Evolutionary conservation across 2,797 vertebrate genomes (phyloP), one percentile per base, ranked within the genome.

Genomic region (Forpus xanthops): DNA sequence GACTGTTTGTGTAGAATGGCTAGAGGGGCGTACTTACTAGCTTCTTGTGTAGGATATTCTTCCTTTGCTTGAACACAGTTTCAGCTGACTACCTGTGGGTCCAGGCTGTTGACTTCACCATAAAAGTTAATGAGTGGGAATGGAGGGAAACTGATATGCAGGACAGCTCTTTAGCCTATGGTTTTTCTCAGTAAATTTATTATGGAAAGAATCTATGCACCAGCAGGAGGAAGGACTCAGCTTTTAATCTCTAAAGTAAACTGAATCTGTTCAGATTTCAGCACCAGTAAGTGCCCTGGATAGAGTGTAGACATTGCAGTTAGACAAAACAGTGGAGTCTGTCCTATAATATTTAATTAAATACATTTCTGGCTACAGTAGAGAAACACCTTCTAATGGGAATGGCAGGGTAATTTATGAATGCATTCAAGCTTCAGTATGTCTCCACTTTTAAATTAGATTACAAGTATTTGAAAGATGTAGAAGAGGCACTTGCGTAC

Each of bases 161-260:
- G 64, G 28, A 55, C 47, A 90, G 60, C 52, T 86, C 88, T 91
- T 94, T 88, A 94, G 77, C 47, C 89, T 78, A 82, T 58, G 37
- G 15, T 66, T 95, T 88, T 65, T 87, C 76, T 87, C 76, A 78
- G 0, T 80, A 72, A 56, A 81, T 81, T 91, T 91, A 75, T 87
- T 92, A 50, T 87, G 91, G 80, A 93, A 93, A 72, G 64, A 85
- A 67, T 87, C 55, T 41, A 12, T 84, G 41, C 12, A 71, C 31
- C 60, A 88, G 44, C 44, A 74, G 77, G 39, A 86, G 74, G 70
- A 91, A 88, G 30, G 64, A 65, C 88, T 94, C 90, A 71, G 64
- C 47, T 79, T 94, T 88, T 91, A 96, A 93, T 95, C 91, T 56
- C 91, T 94, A 86, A 97, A 97, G 90, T 98, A 98, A 97, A 97